Evolutionary conservation across 2,113 vertebrate species (phyloP), one percentile per base, ranked within the genome.

Genomic region (Xenotilapia leptura): DNA sequence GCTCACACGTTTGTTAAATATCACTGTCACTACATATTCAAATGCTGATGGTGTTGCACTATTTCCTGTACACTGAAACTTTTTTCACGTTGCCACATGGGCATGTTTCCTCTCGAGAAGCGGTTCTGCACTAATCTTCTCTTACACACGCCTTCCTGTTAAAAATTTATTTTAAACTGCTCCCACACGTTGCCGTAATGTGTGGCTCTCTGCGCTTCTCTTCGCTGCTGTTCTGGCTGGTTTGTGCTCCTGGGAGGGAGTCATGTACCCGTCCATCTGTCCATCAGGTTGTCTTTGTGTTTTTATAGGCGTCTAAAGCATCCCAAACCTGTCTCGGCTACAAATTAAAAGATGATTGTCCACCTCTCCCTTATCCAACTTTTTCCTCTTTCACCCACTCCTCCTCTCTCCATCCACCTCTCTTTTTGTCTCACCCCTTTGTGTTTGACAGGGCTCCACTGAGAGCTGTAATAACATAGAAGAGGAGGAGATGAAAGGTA

Each of bases 401-500:
- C 13, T 83, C 14, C 49, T 23, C 42, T 58, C 23, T 83, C 42
- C 85, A 8, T 53, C 75, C 21, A 11, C 58, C 15, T 81, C 9
- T 73, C 38, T 80, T n/a, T 86, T 47, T 84, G 53, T 70, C 51
- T 79, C 56, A 42, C 4, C 58, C 31, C 49, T 88, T 47, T 84
- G 56, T 68, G 40, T 68, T 12, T 0, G 56, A 38, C 96, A 99
- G 99, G 99, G 98, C 89, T 99, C 99, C 92, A 98, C 98, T 85
- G 99, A 99, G 97, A 99, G 99, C 96, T 99, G 98, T 89, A 99
- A 99, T 73, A 98, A 98, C 90, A 97, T 98, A 21, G 99, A 99
- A 97, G 99, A 99, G 93, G 99, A 99, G 94, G 99, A 99, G 92
- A 97, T 98, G 96, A 99, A 99, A 98, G 99, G 98, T 99, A 98